Percentiles rank a stretch among this genome's conserved stretches.
phyloP scores from a whole-genome alignment of 1,140 invertebrate genomes.

The Drosophila equinoxialis region DNA sequence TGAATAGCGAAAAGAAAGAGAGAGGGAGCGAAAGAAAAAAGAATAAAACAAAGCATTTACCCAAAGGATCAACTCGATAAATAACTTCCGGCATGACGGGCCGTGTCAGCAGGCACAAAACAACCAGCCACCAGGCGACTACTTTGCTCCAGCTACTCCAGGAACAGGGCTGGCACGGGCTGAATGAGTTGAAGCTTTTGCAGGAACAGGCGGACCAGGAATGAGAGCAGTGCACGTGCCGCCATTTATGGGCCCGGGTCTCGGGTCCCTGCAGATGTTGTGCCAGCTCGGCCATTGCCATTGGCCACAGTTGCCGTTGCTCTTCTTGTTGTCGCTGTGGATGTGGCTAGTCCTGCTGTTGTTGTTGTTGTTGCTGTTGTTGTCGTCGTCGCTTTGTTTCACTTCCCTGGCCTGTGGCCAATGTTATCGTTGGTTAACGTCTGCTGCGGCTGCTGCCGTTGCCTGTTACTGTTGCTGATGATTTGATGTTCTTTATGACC shows the following conservation, averaged over 20 bases:
- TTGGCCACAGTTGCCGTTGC: conserved; percentile 42
- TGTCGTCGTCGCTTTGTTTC: conserved; percentile 23
- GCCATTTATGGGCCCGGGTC: conserved; percentile 14
- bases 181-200: conserved; percentile 30
- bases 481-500: conserved; percentile 61
- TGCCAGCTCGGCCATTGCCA: conserved; percentile 55
- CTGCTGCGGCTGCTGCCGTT: conserved; percentile 29
- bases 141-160: conserved; percentile 47
- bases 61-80: conserved; percentile 80
- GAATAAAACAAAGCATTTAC: conserved; percentile 73
- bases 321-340: conserved; percentile 14
- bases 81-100: conserved; percentile 75
- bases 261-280: conserved; percentile 47
- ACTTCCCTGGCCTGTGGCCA: conserved; percentile 28
- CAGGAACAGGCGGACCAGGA: background rate
- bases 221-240: conserved; percentile 12
- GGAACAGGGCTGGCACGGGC: conserved; percentile 20
- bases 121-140: conserved; percentile 54
- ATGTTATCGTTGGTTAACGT: conserved; percentile 51
- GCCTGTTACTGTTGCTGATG: conserved; percentile 21
- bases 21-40: conserved; percentile 15
- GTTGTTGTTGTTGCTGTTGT: conserved; percentile 20
- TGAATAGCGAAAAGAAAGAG: conserved; percentile 36
- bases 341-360: conserved; percentile 14
- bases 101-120: conserved; percentile 63